Conservation (phyloP, 2,113 vertebrate genomes). For the Orcinus orca region DNA sequence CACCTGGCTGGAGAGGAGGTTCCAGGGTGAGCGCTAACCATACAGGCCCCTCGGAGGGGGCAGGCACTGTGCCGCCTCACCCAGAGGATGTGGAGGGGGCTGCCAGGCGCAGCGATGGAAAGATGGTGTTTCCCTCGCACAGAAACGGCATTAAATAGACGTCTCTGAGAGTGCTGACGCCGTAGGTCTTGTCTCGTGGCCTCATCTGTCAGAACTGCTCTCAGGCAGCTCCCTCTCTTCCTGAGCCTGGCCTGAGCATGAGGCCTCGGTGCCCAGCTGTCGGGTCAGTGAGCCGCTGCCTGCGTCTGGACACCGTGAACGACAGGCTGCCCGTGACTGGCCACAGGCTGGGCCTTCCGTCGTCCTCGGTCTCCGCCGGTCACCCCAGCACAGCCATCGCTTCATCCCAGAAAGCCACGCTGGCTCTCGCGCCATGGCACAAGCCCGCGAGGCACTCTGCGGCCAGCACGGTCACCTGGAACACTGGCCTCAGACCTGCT, state of each 20-base stretch:
- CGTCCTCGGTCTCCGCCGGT: neutral
- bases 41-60: neutral
- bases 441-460: neutral
- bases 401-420: neutral
- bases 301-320: neutral
- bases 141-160: no score
- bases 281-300: neutral
- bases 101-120: no score
- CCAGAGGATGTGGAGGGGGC: neutral
- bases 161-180: no score
- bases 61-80: no score
- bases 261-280: neutral
- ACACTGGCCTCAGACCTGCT: no score
- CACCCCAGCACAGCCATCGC: neutral
- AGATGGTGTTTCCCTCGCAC: no score
- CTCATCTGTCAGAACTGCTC: neutral
- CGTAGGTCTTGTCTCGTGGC: neutral
- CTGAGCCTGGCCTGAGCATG: neutral
- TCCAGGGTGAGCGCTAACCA: neutral
- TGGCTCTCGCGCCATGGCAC: neutral
- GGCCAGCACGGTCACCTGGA: neutral
- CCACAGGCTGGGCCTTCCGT: no score
- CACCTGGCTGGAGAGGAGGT: no score
- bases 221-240: no score
- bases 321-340: fast-evolving